Evolutionary conservation across 2,113 vertebrate species (phyloP).

Genomic region (Ceuthmochares aereus): DNA sequence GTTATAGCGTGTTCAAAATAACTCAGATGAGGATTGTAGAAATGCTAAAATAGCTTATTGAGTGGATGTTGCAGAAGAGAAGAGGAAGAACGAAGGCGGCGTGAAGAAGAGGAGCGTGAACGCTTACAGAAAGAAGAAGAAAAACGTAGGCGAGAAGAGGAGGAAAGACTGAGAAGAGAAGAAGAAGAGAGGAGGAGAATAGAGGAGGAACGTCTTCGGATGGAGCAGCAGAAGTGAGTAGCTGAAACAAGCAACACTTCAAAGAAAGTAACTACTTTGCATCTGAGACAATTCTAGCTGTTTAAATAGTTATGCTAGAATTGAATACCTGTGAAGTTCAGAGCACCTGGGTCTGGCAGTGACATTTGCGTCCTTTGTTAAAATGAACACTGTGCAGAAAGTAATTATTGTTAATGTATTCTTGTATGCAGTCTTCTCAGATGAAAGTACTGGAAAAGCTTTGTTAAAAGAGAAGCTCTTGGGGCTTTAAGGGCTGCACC

Average conservation of each 20-base stretch:
- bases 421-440: neutral
- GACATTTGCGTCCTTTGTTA: neutral
- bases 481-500: neutral
- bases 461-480: neutral
- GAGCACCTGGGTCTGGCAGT: neutral
- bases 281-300: neutral
- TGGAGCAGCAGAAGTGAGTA: slow-evolving; percentile 96
- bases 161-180: slow-evolving; percentile 87
- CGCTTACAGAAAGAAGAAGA: slow-evolving; percentile 91
- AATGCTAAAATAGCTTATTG: slow-evolving; percentile 23
- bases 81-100: slow-evolving; percentile 88
- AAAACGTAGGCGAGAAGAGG: slow-evolving; percentile 84
- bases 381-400: neutral
- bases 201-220: slow-evolving; percentile 91
- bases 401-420: neutral
- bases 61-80: slow-evolving; percentile 83
- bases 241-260: neutral
- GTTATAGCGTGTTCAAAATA: neutral
- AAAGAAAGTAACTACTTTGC: neutral
- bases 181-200: slow-evolving; percentile 89
- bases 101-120: slow-evolving; percentile 91
- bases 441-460: neutral
- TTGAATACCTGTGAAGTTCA: neutral
- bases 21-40: neutral
- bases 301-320: neutral